These are phyloP conservation scores for Oreochromis tanganicae DNA, from an alignment of 2,113 vertebrate genomes.

Conservation along the genomic window DNA sequence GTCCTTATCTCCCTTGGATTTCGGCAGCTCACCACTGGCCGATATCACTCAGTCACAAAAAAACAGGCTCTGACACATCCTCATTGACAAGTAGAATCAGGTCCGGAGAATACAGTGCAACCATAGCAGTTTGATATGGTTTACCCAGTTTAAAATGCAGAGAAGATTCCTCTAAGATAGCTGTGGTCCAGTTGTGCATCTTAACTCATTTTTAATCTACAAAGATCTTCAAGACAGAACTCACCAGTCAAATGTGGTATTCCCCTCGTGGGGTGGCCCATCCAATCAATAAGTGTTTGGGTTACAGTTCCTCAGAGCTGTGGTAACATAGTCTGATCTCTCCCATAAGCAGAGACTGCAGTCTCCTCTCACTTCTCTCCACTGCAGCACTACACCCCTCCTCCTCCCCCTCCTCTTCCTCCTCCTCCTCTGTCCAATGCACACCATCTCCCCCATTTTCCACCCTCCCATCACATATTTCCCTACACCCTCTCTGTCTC, in stretches of 20 bases:
- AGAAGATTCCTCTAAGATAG: not conserved
- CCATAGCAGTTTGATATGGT: not conserved
- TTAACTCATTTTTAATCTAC: not conserved
- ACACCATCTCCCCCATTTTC: conserved; percentile 48
- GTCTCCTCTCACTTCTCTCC: conserved; percentile 71
- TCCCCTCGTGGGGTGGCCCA: conserved; percentile 47
- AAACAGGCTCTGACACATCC: not conserved
- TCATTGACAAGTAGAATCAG: not conserved
- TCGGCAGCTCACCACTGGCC: conserved; percentile 23
- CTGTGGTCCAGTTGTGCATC: not conserved
- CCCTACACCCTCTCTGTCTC: conserved; percentile 22
- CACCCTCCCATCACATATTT: conserved; percentile 40
- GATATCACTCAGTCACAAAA: not conserved
- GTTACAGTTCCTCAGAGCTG: conserved; percentile 55
- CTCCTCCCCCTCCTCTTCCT: not conserved
- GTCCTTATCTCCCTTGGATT: conserved; percentile 32
- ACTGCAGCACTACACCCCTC: conserved; percentile 68
- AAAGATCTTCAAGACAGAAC: conserved; percentile 6
- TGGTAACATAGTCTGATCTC: conserved; percentile 63
- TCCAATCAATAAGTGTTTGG: conserved; percentile 43
- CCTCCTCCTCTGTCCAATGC: conserved; percentile 33
- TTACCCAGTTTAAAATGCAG: conserved; percentile 4
- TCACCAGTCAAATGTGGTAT: conserved; percentile 60
- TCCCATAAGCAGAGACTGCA: conserved; percentile 73
- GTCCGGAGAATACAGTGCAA: not conserved